phyloP scores from a whole-genome alignment of 2,113 vertebrate species.

The Helogale parvula region DNA sequence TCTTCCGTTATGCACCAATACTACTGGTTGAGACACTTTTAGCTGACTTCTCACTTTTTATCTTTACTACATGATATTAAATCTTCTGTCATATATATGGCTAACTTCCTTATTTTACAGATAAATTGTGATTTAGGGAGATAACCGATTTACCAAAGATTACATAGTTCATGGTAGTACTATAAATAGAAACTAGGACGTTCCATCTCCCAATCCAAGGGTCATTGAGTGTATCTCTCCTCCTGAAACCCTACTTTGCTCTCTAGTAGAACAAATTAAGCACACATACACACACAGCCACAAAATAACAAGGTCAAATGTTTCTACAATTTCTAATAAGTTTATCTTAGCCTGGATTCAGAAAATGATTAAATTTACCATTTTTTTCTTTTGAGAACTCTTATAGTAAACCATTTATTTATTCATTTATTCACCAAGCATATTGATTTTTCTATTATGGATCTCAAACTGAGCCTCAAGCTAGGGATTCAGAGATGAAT shows the following conservation, averaged over 20 bases:
- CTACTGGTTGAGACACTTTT: neutral
- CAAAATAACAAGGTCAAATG: neutral
- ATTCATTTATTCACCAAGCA: conserved; percentile 36
- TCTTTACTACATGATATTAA: neutral
- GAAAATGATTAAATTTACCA: neutral
- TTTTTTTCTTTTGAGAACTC: neutral
- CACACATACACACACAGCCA: neutral
- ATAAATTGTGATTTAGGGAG: neutral
- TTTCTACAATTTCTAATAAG: conserved; percentile 11
- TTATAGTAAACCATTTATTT: conserved; percentile 6
- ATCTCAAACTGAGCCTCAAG: conserved; percentile 9
- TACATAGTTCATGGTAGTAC: neutral
- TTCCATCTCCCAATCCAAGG: neutral
- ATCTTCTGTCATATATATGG: neutral
- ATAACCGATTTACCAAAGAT: neutral
- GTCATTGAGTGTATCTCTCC: neutral
- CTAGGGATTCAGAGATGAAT: neutral
- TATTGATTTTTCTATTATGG: conserved; percentile 54
- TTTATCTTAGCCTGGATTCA: neutral
- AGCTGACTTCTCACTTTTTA: neutral
- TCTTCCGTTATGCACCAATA: neutral
- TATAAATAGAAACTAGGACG: neutral
- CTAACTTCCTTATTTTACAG: neutral
- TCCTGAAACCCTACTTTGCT: neutral
- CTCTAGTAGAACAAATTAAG: neutral